A percentile compares a stretch with the other conserved stretches of the same genome.
These are phyloP conservation scores for Archips xylosteana DNA, from an alignment of 2,888 invertebrate genomes.

Conservation along the genomic window DNA sequence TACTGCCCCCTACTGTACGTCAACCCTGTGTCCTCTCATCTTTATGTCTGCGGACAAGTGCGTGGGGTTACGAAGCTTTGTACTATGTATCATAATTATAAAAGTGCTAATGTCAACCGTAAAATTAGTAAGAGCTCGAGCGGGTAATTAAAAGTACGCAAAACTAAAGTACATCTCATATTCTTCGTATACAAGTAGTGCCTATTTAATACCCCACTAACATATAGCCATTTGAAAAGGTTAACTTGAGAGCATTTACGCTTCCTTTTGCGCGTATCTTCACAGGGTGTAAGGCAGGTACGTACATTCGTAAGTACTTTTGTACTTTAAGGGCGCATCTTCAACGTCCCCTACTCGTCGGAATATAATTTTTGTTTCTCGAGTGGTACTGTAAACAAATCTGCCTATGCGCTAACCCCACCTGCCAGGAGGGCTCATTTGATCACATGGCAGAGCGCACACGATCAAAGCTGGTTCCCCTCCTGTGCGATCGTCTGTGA, in stretches of 20 bases:
- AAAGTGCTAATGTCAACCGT: not conserved
- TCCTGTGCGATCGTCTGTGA: slow-evolving; percentile 72
- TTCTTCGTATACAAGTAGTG: slow-evolving; percentile 21
- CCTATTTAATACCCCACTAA: not conserved
- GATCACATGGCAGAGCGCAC: slow-evolving; percentile 77
- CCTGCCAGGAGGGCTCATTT: slow-evolving; percentile 65
- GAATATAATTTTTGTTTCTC: slow-evolving; percentile 47
- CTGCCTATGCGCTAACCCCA: slow-evolving; percentile 51
- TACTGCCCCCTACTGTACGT: not conserved
- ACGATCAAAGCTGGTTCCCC: slow-evolving; percentile 76
- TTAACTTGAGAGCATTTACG: slow-evolving; percentile 9
- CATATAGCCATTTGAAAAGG: slow-evolving; percentile 14
- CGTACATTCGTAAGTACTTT: not conserved
- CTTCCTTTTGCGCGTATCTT: slow-evolving; percentile 18
- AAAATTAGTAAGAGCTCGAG: not conserved
- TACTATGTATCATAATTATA: not conserved
- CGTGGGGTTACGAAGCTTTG: not conserved
- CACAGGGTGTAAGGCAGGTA: not conserved
- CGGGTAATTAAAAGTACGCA: not conserved
- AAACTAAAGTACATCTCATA: slow-evolving; percentile 3
- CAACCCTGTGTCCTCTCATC: not conserved
- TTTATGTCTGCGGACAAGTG: not conserved
- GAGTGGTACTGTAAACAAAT: slow-evolving; percentile 53
- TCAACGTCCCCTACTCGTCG: slow-evolving; percentile 18
- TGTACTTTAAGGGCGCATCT: slow-evolving; percentile 13